These are phyloP conservation scores for Carassius carassius DNA, from an alignment of 2,113 vertebrate genomes.

Conservation along the genomic window DNA sequence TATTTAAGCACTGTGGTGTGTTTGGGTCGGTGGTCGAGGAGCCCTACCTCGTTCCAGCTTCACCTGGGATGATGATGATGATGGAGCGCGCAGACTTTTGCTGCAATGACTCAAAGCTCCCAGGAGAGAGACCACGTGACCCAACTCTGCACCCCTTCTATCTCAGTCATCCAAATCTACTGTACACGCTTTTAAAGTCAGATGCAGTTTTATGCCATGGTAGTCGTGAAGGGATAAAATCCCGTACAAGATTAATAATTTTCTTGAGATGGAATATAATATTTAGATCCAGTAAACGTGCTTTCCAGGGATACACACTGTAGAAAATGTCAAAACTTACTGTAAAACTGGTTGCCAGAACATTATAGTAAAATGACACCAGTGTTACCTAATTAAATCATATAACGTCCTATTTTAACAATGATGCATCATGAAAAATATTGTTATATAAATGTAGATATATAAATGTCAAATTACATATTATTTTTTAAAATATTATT, in stretches of 20 bases:
- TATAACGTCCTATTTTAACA: not conserved
- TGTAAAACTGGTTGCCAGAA: not conserved
- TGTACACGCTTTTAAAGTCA: slow-evolving; percentile 35
- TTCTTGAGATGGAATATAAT: not conserved
- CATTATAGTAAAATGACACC: not conserved
- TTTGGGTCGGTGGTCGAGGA: not conserved
- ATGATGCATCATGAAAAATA: too few relatives aligned
- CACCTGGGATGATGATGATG: slow-evolving; percentile 63
- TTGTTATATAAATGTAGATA: too few relatives aligned
- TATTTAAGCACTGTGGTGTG: not conserved
- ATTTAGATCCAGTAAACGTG: not conserved
- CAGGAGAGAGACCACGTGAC: slow-evolving; percentile 71
- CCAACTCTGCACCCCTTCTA: slow-evolving; percentile 65
- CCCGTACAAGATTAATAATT: not conserved
- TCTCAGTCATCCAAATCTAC: slow-evolving; percentile 21
- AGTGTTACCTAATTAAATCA: not conserved
- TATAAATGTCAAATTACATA: not conserved
- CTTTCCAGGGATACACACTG: not conserved
- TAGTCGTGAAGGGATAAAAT: not conserved
- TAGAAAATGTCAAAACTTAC: not conserved
- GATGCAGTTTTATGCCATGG: not conserved
- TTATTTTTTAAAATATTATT: not conserved
- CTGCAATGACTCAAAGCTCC: slow-evolving; percentile 75
- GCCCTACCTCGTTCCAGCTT: slow-evolving; percentile 55
- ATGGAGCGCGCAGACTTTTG: slow-evolving; percentile 67